Conservation (phyloP, 1,140 invertebrate genomes). For the Lamellibrachia luymesi region DNA sequence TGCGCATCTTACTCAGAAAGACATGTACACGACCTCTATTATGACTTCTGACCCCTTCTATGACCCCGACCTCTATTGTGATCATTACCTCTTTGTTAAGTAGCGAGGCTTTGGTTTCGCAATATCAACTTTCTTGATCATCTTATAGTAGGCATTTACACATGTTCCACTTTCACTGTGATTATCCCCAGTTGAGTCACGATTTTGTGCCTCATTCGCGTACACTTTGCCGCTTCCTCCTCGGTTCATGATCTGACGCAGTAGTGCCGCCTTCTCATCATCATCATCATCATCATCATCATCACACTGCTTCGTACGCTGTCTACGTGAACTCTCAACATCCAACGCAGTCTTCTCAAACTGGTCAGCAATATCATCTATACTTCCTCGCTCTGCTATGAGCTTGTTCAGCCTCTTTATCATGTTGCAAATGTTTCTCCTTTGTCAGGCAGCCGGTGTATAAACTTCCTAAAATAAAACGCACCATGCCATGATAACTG, state of each 20-base stretch:
- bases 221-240: neutral
- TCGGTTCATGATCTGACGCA: neutral
- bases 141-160: neutral
- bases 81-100: neutral
- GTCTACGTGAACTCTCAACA: neutral
- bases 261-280: neutral
- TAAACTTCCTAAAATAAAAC: neutral
- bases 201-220: neutral
- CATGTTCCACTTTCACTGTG: neutral
- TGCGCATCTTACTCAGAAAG: no score
- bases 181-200: neutral
- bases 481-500: no score
- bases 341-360: neutral
- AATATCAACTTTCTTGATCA: neutral
- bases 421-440: neutral
- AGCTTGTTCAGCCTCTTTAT: neutral
- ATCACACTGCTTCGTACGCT: neutral
- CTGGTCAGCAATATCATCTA: neutral
- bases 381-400: neutral
- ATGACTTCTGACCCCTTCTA: neutral
- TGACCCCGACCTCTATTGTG: no score
- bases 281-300: neutral
- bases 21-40: neutral
- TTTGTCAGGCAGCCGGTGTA: neutral
- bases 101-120: neutral